Percentiles rank a stretch among this genome's conserved stretches.
phyloP scores from a whole-genome alignment of 2,797 vertebrate genomes.

The Sandelia bainsii region DNA sequence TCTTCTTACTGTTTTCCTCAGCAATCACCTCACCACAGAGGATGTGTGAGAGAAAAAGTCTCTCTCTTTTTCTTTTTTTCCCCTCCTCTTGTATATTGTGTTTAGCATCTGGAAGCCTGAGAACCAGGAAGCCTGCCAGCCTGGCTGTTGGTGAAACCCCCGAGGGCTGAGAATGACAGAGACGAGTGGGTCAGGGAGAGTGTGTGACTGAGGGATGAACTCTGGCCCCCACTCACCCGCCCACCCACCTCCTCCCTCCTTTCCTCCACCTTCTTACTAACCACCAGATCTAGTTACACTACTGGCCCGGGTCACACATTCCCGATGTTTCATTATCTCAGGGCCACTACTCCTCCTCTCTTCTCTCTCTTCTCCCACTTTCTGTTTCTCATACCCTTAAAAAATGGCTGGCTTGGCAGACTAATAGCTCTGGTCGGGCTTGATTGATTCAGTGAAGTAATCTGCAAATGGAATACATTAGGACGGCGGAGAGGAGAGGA shows the following conservation, averaged over 20 bases:
- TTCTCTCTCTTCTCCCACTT: slow-evolving; percentile 43
- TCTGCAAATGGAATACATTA: slow-evolving; percentile 85
- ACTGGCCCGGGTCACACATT: slow-evolving; percentile 64
- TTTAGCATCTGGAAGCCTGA: slow-evolving; percentile 64
- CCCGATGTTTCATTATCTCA: slow-evolving; percentile 73
- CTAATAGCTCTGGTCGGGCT: slow-evolving; percentile 78
- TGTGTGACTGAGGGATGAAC: slow-evolving; percentile 77
- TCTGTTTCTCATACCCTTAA: slow-evolving; percentile 59
- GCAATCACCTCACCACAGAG: slow-evolving; percentile 57
- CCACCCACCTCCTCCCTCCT: not conserved
- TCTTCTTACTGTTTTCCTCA: slow-evolving; percentile 27
- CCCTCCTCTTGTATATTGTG: slow-evolving; percentile 34
- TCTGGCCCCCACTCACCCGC: slow-evolving; percentile 19
- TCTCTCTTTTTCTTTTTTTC: not conserved
- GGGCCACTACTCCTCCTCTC: slow-evolving; percentile 29
- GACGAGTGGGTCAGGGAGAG: slow-evolving; percentile 68
- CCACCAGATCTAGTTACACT: slow-evolving; percentile 68
- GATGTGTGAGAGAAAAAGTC: slow-evolving; percentile 38
- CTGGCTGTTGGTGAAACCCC: slow-evolving; percentile 50
- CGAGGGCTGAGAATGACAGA: slow-evolving; percentile 51
- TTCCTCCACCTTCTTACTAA: slow-evolving; percentile 15
- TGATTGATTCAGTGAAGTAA: slow-evolving; percentile 83
- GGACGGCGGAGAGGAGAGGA: slow-evolving; percentile 55
- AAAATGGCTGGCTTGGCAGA: slow-evolving; percentile 65
- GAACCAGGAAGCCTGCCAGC: slow-evolving; percentile 62